Base-by-base conservation (phyloP, 1,140 invertebrate species). In the Drosophila insularis region DNA sequence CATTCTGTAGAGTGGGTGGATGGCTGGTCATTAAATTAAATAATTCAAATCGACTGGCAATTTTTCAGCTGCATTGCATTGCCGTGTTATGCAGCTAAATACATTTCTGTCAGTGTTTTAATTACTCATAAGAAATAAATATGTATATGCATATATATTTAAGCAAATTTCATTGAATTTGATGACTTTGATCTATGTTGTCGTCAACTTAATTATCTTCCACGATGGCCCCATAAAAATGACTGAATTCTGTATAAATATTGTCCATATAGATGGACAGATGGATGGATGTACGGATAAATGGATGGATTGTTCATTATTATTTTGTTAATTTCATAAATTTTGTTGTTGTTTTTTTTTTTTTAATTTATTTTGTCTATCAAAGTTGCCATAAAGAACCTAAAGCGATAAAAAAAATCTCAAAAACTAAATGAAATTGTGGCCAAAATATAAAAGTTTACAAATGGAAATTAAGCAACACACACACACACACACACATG, bases 311-410 rank as follows among this genome's bases (percentile, higher is more conserved):
- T 46, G 5, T 27, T 27, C 6, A 8, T 46, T 14, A 17, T 46
- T 46, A 46, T 46, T 46, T 50, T 61, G 37, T 6, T 74, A 7
- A 32, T 37, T 67, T 56, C 37, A 23, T 50, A 58, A 56, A 61
- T 61, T 67, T 55, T 10, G 14, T 40, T 53, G 27, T 27, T 27
- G 4, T 31, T 72, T 78, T 55, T 4, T 19, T 40, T 40, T 27
- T 72, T 78, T 63, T 65, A 68, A 81, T 81, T 85, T 85, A 86
- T 69, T 74, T 61, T 46, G 50, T 61, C 59, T 23, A 82, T 81
- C 63, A 80, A 85, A 77, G 74, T 75, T 61, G n/a, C 60, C 61
- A 78, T 54, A 43, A 74, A 63, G 81, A 61, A 50, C 19, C 43
- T 10, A 53, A 35, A 54, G 35, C 21, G 17, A 50, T 40, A 55